phyloP scores from a whole-genome alignment of 2,888 invertebrate species.

The Macrosoma leucophasiata region DNA sequence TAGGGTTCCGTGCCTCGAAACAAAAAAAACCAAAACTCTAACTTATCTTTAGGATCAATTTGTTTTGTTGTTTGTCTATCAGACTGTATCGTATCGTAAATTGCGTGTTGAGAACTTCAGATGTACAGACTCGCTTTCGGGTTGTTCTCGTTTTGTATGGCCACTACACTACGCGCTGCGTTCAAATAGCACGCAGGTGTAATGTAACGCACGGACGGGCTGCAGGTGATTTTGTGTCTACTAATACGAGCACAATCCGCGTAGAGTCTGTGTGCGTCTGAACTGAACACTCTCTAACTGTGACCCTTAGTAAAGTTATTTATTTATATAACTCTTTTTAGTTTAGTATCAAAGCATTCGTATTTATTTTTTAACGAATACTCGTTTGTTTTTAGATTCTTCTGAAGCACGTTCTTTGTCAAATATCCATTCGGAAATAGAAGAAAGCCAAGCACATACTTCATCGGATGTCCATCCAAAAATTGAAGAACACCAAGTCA shows the following conservation, averaged over 20 bases:
- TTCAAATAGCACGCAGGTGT: too few species aligned
- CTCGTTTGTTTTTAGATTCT: conserved; percentile 18
- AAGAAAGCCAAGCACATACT: conserved; percentile 19
- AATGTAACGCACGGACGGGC: too few species aligned
- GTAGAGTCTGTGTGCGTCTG: conserved; percentile 17
- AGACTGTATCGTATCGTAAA: too few species aligned
- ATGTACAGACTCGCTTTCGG: too few species aligned
- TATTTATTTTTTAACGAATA: conserved; percentile 17
- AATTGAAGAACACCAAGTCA: too few species aligned
- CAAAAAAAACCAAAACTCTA: conserved; percentile 8
- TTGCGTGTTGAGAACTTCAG: too few species aligned
- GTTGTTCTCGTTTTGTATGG: too few species aligned
- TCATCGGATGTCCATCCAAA: conserved; percentile 18
- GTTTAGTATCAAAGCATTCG: conserved; percentile 19
- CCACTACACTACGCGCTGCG: too few species aligned
- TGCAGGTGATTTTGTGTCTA: conserved; percentile 11
- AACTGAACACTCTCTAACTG: conserved; percentile 16
- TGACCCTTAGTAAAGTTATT: conserved; percentile 16
- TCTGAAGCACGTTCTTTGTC: conserved; percentile 17
- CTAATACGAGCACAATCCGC: conserved; percentile 18
- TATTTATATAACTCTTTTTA: conserved; percentile 18
- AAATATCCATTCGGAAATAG: conserved; percentile 17
- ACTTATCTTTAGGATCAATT: conserved; percentile 20
- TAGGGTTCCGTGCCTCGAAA: too few species aligned
- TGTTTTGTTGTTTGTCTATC: too few species aligned